A percentile compares a stretch with the other conserved stretches of the same genome.
phyloP scores from a whole-genome alignment of 2,888 invertebrate genomes.

The Gastrophysa polygoni region DNA sequence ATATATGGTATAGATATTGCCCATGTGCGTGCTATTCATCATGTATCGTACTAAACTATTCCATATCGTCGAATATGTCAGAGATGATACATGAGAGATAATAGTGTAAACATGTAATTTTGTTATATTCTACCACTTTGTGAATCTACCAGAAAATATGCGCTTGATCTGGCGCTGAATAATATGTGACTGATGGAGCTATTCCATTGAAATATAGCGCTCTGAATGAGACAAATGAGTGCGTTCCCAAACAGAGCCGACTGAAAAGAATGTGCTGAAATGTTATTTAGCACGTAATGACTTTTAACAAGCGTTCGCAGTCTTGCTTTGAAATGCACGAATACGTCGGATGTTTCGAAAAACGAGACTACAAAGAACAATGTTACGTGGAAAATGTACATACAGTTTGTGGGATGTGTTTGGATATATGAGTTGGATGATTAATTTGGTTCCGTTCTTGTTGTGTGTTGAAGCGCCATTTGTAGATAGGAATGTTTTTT shows the following conservation, averaged over 20 bases:
- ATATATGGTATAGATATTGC: no score
- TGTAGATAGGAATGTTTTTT: not conserved
- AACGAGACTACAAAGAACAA: conserved; percentile 13
- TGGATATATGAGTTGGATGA: not conserved
- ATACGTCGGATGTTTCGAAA: conserved; percentile 33
- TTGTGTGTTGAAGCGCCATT: not conserved
- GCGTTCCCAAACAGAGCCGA: conserved; percentile 41
- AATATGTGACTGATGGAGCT: conserved; percentile 34
- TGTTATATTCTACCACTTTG: no score
- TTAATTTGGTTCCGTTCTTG: conserved; percentile 1
- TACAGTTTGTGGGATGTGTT: not conserved
- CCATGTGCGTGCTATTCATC: no score
- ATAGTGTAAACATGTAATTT: no score
- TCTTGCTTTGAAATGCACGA: conserved; percentile 36
- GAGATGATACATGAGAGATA: no score
- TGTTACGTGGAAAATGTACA: conserved; percentile 7
- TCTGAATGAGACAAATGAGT: conserved; percentile 48
- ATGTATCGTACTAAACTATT: no score
- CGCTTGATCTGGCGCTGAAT: not conserved
- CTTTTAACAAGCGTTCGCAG: conserved; percentile 41
- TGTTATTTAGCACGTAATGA: conserved; percentile 48
- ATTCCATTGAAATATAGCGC: conserved; percentile 46
- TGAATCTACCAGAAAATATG: no score
- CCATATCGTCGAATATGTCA: no score
- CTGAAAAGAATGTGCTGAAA: conserved; percentile 45